Base-by-base conservation (phyloP, 2,888 invertebrate species). In the Nezara viridula region DNA sequence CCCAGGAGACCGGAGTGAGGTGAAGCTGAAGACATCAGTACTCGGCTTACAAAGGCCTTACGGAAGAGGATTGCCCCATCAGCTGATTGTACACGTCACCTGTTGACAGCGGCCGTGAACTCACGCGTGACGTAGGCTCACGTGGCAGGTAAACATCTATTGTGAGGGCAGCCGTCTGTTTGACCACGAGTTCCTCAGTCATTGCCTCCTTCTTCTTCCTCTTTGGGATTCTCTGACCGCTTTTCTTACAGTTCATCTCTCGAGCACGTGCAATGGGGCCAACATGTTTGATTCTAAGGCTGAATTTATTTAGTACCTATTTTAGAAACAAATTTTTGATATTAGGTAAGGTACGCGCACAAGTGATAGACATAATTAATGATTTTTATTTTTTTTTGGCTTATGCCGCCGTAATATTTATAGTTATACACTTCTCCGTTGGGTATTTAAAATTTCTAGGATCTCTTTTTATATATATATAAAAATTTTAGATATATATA, bases 41-140 rank as follows among this genome's bases (percentile, higher is more conserved):
- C 32, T 73, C 7, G 21, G 19, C 0, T 19, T 32, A 60, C 60
- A 60, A 60, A 73, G 21, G 37, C 5, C 37, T 7, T 14, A 27
- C 24, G 32, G 66, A 73, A 32, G 66, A 16, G 16, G 66, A 73
- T 73, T 73, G 66, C 32, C 19, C 66, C 66, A 73, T 73, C 66
- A 73, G 66, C 66, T 73, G 66, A 73, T 73, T 73, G 66, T 73
- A 73, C 6, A 21, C 66, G 19, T 73, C 66, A 73, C 66, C 66
- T 73, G 66, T 73, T 73, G 66, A 73, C 66, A 73, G 19, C 19
- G 37, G 37, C 66, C 37, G 66, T 73, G 37, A 73, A 73, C 66
- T 37, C 66, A 21, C 32, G 66, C 19, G 19, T 73, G 32, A 73
- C 66, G 66, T 73, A 37, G 19, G 2, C 66, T 60, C 60, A 27